These are phyloP conservation scores for Penaeus monodon DNA, from an alignment of 2,888 invertebrate species.

Conservation along the genomic window DNA sequence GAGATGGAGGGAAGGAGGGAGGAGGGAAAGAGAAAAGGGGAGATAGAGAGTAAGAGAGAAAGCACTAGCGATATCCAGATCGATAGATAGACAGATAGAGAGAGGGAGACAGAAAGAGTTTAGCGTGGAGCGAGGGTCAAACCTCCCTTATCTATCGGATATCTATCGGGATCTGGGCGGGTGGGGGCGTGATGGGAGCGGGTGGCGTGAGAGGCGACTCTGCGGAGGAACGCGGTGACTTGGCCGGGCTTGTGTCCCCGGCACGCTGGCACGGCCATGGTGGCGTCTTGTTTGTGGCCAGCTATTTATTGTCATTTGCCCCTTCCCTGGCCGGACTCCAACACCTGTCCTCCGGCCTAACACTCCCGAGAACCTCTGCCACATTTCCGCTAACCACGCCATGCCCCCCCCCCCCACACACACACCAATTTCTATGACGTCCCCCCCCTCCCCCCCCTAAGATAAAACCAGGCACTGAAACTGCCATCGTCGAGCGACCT, in stretches of 20 bases:
- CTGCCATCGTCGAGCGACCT: too few relatives aligned
- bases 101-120: too few relatives aligned
- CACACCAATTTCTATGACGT: not conserved
- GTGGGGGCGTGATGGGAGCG: not conserved
- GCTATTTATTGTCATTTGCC: conserved; percentile 50
- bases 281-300: conserved; percentile 39
- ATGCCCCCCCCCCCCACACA: not conserved
- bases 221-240: not conserved
- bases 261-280: conserved; percentile 20
- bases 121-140: too few relatives aligned
- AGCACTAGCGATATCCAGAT: too few relatives aligned
- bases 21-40: too few relatives aligned
- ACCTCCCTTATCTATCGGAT: too few relatives aligned
- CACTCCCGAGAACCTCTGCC: too few relatives aligned
- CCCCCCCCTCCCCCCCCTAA: too few relatives aligned
- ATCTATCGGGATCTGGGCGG: too few relatives aligned
- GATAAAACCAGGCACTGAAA: too few relatives aligned
- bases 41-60: too few relatives aligned
- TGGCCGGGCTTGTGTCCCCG: not conserved
- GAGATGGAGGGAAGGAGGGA: rapidly evolving
- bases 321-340: conserved; percentile 42
- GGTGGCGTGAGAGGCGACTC: not conserved
- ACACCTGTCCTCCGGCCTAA: conserved; percentile 25
- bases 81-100: too few relatives aligned
- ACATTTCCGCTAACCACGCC: not conserved